Evolutionary conservation across 2,888 invertebrate genomes (phyloP), one percentile per base, ranked within the genome.

Genomic region (Catonia carolina): DNA sequence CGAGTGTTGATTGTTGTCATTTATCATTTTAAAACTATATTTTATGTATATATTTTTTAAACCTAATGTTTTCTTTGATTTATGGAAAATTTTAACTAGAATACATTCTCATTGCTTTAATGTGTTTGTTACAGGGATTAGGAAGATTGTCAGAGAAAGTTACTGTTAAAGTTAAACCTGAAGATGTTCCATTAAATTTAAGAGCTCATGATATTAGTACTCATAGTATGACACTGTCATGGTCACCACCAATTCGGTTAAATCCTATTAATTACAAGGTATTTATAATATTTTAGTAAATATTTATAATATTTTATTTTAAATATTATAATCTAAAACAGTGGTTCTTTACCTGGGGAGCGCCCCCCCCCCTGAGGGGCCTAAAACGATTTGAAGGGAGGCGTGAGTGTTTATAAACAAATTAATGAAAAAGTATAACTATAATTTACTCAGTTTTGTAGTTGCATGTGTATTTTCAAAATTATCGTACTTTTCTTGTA

Each of bases 201-300:
- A 81, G 90, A 67, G 93, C 93, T 27, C 89, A 89, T 69, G 90
- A 91, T 67, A 89, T 93, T 8, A 92, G 91, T 62, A 95, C 94
- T 1, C 94, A 95, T 71, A 90, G 91, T 42, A 92, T 94, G 91
- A 89, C 88, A 0, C 75, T 95, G 14, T 87, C 88, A 41, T 95
- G 94, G 93, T 84, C 89, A 17, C 86, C 89, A 10, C 94, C 94
- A 3, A 87, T 92, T 70, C 82, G 87, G 69, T 78, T 94, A 66
- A 93, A 91, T 72, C 93, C 94, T 10, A 80, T 86, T 65, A 87
- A 86, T 71, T 94, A 92, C 74, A 90, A 88, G 67, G 73, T 74
- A 23, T 17, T 36, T 22, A 33, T 39, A 33, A 22, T 27, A 27
- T 8, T 27, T n/a, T 27, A 27, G 8, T 27, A 27, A 27, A 27